Conservation (phyloP, 2,888 invertebrate genomes). For the Patella ulyssiponensis region DNA sequence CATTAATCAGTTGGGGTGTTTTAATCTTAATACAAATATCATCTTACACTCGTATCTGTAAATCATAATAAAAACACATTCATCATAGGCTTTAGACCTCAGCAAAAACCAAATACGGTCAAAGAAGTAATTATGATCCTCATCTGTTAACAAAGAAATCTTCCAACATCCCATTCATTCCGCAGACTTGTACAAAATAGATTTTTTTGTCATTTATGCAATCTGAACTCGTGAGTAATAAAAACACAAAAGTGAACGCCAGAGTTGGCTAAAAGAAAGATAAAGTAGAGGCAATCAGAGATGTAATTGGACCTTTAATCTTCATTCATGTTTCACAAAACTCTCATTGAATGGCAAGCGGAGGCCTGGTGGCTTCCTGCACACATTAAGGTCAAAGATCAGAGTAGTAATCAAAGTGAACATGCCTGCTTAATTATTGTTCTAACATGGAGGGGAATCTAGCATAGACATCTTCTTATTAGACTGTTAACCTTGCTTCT, state of each 20-base stretch:
- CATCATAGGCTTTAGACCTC: neutral
- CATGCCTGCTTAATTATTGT: conserved; percentile 37
- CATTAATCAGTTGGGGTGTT: too few species aligned
- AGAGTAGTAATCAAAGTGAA: conserved; percentile 21
- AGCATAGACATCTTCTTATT: conserved; percentile 36
- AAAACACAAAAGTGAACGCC: neutral
- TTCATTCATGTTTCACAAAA: conserved; percentile 14
- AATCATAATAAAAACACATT: too few species aligned
- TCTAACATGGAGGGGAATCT: conserved; percentile 21
- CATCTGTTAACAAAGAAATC: neutral
- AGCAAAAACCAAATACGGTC: neutral
- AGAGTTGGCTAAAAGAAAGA: conserved; percentile 15
- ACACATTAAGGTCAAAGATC: conserved; percentile 19
- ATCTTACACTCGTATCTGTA: too few species aligned
- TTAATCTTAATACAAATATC: too few species aligned
- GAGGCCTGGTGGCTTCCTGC: conserved; percentile 6
- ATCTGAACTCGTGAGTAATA: conserved; percentile 16
- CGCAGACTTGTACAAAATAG: neutral
- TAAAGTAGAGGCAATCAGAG: conserved; percentile 21
- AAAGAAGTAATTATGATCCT: conserved; percentile 8
- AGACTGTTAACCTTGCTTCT: conserved; percentile 37
- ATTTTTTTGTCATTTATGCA: conserved; percentile 11
- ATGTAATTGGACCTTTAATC: conserved; percentile 25
- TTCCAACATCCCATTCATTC: neutral
- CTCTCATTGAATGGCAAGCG: conserved; percentile 13